A percentile compares a stretch with the other conserved stretches of the same genome.
phyloP scores from a whole-genome alignment of 2,113 vertebrate genomes.

The Megalops atlanticus region DNA sequence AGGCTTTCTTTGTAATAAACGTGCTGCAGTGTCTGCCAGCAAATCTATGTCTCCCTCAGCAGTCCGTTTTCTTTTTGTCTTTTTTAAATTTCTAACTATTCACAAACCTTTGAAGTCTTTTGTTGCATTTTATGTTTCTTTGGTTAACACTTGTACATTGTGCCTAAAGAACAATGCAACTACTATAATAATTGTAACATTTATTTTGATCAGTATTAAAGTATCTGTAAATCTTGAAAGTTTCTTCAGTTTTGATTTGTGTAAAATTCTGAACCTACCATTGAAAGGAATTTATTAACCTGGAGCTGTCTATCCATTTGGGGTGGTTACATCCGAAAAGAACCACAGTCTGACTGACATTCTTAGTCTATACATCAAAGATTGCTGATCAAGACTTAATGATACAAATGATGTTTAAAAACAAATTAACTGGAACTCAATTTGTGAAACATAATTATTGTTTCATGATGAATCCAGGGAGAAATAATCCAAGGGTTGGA shows the following conservation, averaged over 20 bases:
- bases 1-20: not conserved
- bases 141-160: no score
- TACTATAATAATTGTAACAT: not conserved
- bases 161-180: not conserved
- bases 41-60: not conserved
- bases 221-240: not conserved
- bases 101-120: no score
- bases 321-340: not conserved
- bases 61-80: no score
- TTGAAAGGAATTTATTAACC: not conserved
- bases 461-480: not conserved
- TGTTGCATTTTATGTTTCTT: no score
- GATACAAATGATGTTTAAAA: not conserved
- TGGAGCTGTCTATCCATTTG: not conserved
- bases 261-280: no score
- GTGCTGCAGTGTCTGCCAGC: not conserved
- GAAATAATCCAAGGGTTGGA: not conserved
- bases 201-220: no score
- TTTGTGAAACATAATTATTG: not conserved
- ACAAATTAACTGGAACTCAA: not conserved
- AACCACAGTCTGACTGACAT: not conserved
- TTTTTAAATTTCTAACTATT: no score
- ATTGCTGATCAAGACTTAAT: not conserved
- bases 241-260: no score
- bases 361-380: not conserved